Conservation (phyloP, 2,888 invertebrate genomes). For the Nomada fucata region DNA sequence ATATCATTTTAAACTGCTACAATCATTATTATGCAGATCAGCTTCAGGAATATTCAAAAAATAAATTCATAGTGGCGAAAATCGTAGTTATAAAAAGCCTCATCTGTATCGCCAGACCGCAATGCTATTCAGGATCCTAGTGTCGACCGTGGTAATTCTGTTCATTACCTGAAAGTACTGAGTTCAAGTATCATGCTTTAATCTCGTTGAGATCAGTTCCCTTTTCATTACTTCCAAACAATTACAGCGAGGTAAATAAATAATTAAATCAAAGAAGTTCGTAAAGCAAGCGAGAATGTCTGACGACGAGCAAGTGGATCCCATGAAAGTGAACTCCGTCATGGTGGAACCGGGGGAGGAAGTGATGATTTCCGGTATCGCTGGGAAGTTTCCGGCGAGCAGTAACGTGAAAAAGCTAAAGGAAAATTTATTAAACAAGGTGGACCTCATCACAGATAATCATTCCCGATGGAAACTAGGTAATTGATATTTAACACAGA, state of each 20-base stretch:
- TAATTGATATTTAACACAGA: conserved; percentile 39
- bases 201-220: not conserved
- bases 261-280: not conserved
- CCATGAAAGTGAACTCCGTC: not conserved
- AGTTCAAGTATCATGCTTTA: not conserved
- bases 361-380: conserved; percentile 88
- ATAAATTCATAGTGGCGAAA: conserved; percentile 15
- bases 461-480: conserved; percentile 83
- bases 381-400: conserved; percentile 92
- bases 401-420: conserved; percentile 89
- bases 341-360: conserved; percentile 80
- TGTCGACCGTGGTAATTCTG: not conserved
- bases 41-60: conserved; percentile 36
- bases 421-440: conserved; percentile 90
- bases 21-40: conserved; percentile 38
- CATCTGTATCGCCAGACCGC: not conserved
- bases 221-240: not conserved
- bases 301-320: not conserved
- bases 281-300: not conserved
- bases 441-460: conserved; percentile 88
- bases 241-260: not conserved
- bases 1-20: not conserved
- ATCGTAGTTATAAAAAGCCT: conserved; percentile 62
- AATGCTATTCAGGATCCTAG: conserved; percentile 7
- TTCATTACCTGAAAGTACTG: not conserved